Base-by-base conservation (phyloP, 2,113 vertebrate genomes). In the Tetrax tetrax region DNA sequence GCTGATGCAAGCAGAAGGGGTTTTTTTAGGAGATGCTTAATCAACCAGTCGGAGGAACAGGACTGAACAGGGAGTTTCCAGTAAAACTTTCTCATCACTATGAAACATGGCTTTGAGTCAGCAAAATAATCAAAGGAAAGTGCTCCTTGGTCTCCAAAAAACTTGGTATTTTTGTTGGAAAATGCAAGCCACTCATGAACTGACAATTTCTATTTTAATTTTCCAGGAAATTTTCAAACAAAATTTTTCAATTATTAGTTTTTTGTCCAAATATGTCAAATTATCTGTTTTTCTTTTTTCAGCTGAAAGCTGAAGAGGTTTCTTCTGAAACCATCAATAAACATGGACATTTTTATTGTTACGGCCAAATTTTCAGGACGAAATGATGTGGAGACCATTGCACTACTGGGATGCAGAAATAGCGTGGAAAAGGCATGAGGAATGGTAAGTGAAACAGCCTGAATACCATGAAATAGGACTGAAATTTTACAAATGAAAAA, bases 401-500 rank as follows among this genome's bases (percentile, higher is more conserved):
- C 24, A 53, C 13, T 37, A 31, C 22, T 25, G 31, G 31, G 27
- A 90, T 20, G 6, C 38, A 89, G 47, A 74, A 56, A 81, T 7
- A 87, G 89, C 5, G 0, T 69, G n/a, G 41, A 82, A 84, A 90
- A 90, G 56, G 31, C 61, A 71, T 65, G 65, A 3, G 3, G 84
- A 96, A 59, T 56, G 18, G 10, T 54, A 92, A 84, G 57, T 65
- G 80, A 89, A 95, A 89, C 61, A 69, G 28, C 29, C 59, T 63
- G 70, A 61, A 80, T 43, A 88, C 63, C 84, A 83, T 79, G 69
- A 87, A 93, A 96, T 84, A 57, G 69, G 65, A 91, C 61, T 72
- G 83, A 91, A 90, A 76, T 72, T 76, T 87, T 63, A 82, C 89
- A 95, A 87, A 95, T 87, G 75, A 75, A 70, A 94, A 50, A 95